A percentile compares a stretch with the other conserved stretches of the same genome.
Conservation (phyloP, 2,888 invertebrate species). For the Hedya salicella region DNA sequence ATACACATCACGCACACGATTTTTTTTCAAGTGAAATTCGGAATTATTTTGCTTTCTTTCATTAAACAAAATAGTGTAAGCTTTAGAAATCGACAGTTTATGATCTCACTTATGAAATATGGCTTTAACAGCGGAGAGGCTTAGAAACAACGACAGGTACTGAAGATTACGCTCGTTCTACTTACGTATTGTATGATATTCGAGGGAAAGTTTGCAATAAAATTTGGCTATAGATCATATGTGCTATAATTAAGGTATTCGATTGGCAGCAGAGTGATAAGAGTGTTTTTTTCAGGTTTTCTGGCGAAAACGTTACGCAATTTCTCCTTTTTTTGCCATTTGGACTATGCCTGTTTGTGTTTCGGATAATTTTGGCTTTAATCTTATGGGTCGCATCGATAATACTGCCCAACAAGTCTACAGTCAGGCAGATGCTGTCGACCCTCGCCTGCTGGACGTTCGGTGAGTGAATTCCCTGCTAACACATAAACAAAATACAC, state of each 20-base stretch:
- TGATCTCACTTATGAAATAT: conserved; percentile 55
- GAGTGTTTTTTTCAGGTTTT: conserved; percentile 75
- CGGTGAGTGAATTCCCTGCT: conserved; percentile 67
- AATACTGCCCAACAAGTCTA: conserved; percentile 84
- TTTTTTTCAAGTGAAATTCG: conserved; percentile 58
- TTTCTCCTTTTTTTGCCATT: conserved; percentile 84
- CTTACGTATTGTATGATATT: conserved; percentile 53
- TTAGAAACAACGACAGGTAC: conserved; percentile 79
- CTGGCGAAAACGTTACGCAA: conserved; percentile 79
- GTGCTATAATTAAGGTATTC: conserved; percentile 11
- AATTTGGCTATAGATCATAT: conserved; percentile 42
- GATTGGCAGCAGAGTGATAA: conserved; percentile 7
- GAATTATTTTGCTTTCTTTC: conserved; percentile 51
- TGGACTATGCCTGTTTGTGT: conserved; percentile 79
- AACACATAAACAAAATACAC: neutral
- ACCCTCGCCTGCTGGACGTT: conserved; percentile 86
- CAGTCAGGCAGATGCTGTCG: conserved; percentile 81
- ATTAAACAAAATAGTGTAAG: conserved; percentile 31
- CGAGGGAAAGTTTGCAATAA: conserved; percentile 67
- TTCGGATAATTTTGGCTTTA: conserved; percentile 80
- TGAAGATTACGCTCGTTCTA: conserved; percentile 46
- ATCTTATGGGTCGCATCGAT: conserved; percentile 84
- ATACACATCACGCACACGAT: conserved; percentile 55
- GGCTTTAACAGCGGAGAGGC: conserved; percentile 77
- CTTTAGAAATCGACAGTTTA: conserved; percentile 34